A percentile compares a stretch with the other conserved stretches of the same genome.
phyloP scores from a whole-genome alignment of 2,113 vertebrate species.

The Saimiri boliviensis region DNA sequence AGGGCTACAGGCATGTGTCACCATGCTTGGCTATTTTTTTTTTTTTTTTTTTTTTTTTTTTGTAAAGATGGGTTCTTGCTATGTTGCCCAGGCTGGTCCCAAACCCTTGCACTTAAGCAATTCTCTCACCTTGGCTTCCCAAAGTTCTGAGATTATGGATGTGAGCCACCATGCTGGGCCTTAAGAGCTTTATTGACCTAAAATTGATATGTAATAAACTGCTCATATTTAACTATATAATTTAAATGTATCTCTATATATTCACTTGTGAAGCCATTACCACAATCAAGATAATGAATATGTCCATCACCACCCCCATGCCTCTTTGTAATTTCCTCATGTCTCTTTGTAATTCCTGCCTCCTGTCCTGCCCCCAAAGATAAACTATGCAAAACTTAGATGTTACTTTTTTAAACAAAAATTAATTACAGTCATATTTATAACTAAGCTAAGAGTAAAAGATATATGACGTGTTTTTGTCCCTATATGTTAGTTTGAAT shows the following conservation, averaged over 20 bases:
- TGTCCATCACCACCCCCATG: neutral
- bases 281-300: neutral
- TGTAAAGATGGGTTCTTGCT: too few species aligned
- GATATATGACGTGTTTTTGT: neutral
- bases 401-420: slow-evolving; percentile 1
- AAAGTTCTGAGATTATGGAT: too few species aligned
- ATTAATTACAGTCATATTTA: neutral
- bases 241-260: neutral
- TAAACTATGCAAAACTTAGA: neutral
- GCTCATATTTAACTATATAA: neutral
- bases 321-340: neutral
- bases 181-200: neutral
- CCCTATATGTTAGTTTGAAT: neutral
- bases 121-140: too few species aligned
- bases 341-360: neutral
- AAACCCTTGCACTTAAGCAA: too few species aligned
- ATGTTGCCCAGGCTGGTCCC: too few species aligned
- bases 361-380: neutral
- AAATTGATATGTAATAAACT: slow-evolving; percentile 2
- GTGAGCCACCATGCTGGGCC: too few species aligned
- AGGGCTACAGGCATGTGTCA: too few species aligned
- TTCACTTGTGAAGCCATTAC: neutral
- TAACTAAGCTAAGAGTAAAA: slow-evolving; percentile 34
- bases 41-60: too few species aligned
- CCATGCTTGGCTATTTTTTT: too few species aligned